Conservation (phyloP, 2,113 vertebrate species). For the Mobula birostris region DNA sequence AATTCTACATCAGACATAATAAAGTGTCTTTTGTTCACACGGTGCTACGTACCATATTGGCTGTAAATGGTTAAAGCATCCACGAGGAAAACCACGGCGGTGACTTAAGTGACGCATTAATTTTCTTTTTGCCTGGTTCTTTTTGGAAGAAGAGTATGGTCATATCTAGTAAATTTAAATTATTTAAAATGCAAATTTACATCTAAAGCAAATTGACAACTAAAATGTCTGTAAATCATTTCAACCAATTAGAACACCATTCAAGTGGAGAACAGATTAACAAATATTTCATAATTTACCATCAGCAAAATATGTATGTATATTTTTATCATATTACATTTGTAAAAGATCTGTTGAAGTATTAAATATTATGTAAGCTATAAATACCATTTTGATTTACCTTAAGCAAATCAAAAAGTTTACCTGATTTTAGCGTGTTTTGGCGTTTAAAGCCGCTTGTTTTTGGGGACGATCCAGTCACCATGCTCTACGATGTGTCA, state of each 20-base stretch:
- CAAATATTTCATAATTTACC: not conserved
- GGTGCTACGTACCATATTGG: not conserved
- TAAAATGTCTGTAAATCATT: not conserved
- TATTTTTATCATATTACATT: not conserved
- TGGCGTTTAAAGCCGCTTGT: constrained; percentile 24
- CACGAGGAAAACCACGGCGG: not conserved
- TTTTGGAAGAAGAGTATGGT: not conserved
- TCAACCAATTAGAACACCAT: not conserved
- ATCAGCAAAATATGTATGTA: not conserved
- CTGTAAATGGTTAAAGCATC: not conserved
- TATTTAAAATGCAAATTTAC: not conserved
- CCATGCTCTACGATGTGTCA: constrained; percentile 45
- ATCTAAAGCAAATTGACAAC: not conserved
- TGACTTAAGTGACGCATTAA: not conserved
- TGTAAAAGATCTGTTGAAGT: not conserved
- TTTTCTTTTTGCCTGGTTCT: not conserved
- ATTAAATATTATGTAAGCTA: not conserved
- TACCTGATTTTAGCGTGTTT: constrained; percentile 33
- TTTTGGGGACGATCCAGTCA: constrained; percentile 32
- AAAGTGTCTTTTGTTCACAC: not conserved
- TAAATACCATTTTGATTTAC: constrained; percentile 20
- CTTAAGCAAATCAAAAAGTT: constrained; percentile 31
- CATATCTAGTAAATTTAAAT: too few species aligned
- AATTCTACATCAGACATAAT: not conserved
- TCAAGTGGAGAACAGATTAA: not conserved